These are phyloP conservation scores for Origma solitaria DNA, from an alignment of 2,113 vertebrate genomes.

Conservation along the genomic window DNA sequence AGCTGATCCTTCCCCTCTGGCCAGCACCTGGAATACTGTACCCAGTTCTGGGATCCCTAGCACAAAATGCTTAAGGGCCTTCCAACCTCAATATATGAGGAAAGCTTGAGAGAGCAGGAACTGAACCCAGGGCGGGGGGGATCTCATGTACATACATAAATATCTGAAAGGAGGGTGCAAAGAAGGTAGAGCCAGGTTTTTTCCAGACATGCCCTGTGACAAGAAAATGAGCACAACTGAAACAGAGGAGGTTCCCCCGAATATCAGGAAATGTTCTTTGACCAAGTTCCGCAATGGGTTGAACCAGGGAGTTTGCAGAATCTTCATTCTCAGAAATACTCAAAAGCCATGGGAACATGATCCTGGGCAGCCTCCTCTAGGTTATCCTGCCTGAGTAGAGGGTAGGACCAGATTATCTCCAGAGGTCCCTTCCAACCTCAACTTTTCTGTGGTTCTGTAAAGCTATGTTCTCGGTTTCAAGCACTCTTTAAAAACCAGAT, in stretches of 20 bases:
- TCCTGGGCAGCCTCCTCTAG: not conserved
- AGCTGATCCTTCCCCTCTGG: not conserved
- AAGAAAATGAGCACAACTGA: not conserved
- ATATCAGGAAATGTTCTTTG: not conserved
- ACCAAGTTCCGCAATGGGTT: not conserved
- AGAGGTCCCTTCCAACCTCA: not conserved
- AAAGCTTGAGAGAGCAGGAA: not conserved
- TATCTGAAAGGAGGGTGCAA: not conserved
- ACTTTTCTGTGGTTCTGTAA: not conserved
- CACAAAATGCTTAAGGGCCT: no score
- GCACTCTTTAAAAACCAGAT: not conserved
- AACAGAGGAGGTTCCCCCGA: not conserved
- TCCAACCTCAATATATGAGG: no score
- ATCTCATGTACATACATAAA: not conserved
- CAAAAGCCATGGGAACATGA: not conserved
- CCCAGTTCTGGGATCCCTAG: not conserved
- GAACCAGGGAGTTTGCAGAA: not conserved
- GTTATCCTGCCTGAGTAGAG: not conserved
- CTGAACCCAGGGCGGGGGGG: accelerated
- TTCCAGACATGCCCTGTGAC: not conserved
- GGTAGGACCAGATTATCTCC: not conserved
- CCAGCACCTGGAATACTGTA: not conserved
- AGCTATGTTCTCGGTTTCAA: not conserved
- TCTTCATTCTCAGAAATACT: not conserved
- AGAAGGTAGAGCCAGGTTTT: not conserved